Percentiles rank a stretch among this genome's conserved stretches.
phyloP scores from a whole-genome alignment of 2,113 vertebrate species.

The Canis aureus region DNA sequence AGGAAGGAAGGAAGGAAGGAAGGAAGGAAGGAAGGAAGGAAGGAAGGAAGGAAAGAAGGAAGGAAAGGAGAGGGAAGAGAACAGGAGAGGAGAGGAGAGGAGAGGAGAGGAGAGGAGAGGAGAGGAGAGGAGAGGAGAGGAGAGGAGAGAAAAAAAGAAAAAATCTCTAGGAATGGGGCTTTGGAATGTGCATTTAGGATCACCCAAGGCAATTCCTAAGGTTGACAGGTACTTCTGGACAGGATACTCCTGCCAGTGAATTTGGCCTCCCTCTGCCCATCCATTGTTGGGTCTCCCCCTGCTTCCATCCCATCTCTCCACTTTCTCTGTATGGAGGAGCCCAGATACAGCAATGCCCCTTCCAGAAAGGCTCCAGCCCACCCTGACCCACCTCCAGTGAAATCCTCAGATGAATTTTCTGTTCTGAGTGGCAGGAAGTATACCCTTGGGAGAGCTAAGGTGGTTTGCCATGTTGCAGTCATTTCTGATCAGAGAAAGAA shows the following conservation, averaged over 20 bases:
- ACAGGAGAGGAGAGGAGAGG: background rate
- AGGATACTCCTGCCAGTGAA: background rate
- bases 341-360: background rate
- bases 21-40: background rate
- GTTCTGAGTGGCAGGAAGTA: background rate
- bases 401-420: background rate
- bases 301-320: too few species aligned
- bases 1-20: background rate
- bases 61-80: too few species aligned
- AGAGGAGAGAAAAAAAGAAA: background rate
- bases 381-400: background rate
- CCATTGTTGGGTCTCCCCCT: background rate
- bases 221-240: background rate
- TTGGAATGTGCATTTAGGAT: background rate
- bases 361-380: background rate
- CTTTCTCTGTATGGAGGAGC: background rate
- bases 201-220: background rate
- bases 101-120: background rate
- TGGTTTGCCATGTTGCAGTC: background rate
- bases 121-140: fast-evolving
- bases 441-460: background rate
- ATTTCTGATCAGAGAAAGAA: background rate
- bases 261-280: background rate
- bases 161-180: background rate
- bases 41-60: too few species aligned